Evolutionary conservation across 2,888 invertebrate species (phyloP).

Genomic region (Drosophila formosana): DNA sequence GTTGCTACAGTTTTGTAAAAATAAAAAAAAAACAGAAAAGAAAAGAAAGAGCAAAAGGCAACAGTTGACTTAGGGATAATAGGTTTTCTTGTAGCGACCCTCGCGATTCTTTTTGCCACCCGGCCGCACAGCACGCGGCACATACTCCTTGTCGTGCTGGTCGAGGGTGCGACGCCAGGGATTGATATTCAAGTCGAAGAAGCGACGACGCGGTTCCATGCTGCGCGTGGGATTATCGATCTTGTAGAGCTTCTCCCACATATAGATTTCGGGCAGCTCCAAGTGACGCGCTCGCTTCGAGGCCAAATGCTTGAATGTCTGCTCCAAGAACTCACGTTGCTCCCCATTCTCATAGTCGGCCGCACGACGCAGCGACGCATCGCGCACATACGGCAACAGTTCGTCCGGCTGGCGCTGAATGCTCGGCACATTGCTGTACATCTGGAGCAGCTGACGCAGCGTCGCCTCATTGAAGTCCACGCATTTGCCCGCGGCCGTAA

Average conservation of each 20-base stretch:
- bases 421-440: conserved; percentile 90
- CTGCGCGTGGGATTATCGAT: conserved; percentile 89
- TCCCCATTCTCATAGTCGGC: conserved; percentile 90
- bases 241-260: conserved; percentile 94
- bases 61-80: conserved; percentile 87
- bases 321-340: conserved; percentile 89
- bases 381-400: conserved; percentile 90
- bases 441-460: conserved; percentile 89
- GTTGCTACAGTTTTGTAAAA: conserved; percentile 23
- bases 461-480: conserved; percentile 93
- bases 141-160: conserved; percentile 89
- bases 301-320: conserved; percentile 89
- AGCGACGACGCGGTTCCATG: conserved; percentile 89
- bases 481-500: conserved; percentile 88
- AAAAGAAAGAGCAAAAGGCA: conserved; percentile 3
- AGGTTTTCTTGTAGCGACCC: conserved; percentile 88
- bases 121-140: conserved; percentile 89
- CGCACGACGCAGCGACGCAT: conserved; percentile 85
- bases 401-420: conserved; percentile 87
- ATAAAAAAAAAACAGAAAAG: conserved; percentile 2
- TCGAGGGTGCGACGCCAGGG: conserved; percentile 88
- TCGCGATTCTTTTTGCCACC: conserved; percentile 87
- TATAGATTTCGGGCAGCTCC: conserved; percentile 89
- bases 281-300: conserved; percentile 89
- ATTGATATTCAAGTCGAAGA: conserved; percentile 89